Base-by-base conservation (phyloP, 1,140 invertebrate genomes). In the Littorina saxatilis region DNA sequence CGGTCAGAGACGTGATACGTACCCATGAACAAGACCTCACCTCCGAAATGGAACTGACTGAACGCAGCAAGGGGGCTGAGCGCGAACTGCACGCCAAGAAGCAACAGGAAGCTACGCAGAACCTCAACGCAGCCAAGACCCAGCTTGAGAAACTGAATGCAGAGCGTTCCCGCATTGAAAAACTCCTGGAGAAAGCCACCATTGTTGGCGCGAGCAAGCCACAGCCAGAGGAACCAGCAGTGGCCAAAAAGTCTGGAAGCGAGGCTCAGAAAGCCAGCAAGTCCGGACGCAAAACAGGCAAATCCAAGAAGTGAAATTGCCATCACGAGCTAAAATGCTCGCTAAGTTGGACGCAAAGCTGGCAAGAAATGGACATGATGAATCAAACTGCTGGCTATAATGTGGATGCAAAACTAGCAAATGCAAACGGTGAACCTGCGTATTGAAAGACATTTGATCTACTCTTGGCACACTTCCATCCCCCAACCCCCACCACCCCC, bases 21-120 rank as follows among this genome's bases (percentile, higher is more conserved):
- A 76, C 85, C 39, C 77, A 86, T 13, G 83, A 85, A 47, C 86
- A 89, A 23, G 86, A 87, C 50, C 74, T 83, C 27, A 61, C 82
- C n/a, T 66, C 80, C 35, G 70, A 89, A n/a, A 82, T 85, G 68
- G 78, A 85, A 43, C 74, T 81, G 27, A 79, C 76, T 29, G 82
- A 83, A 32, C 32, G 58, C 37, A 78, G 55, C 39, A 58, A 61
- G 35, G 76, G 76, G 2, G 37, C 52, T 7, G 76, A 78, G 39
- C 52, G 37, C 3, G 76, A 78, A 0, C 17, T 78, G 76, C 76
- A 78, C 20, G 37, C 76, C 52, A 32, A 78, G 76, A 61, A 43
- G n/a, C 76, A 78, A 35, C 35, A 27, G 1, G 37, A 78, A 27
- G 76, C 55, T n/a, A 58, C n/a, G 17, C 32, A 78, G 39, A 55